Conservation (phyloP, 2,888 invertebrate genomes). For the Eurytoma adleriae region DNA sequence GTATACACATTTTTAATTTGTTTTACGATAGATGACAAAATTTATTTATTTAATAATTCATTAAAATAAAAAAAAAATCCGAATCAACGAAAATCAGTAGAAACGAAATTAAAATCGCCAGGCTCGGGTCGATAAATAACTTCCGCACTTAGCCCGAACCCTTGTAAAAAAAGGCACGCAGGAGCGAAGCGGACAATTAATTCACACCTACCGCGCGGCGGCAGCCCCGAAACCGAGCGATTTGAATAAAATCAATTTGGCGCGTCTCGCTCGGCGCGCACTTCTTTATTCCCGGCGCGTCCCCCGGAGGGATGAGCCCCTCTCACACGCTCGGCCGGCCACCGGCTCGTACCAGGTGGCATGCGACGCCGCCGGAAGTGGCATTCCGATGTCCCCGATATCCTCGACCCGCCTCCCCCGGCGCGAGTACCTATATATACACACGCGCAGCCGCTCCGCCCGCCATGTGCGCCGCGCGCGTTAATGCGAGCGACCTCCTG, state of each 20-base stretch:
- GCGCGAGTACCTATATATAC: neutral
- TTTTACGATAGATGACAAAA: too few species aligned
- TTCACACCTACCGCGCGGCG: slow-evolving; percentile 34
- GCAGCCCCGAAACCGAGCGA: slow-evolving; percentile 16
- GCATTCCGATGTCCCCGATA: slow-evolving; percentile 67
- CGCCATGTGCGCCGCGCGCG: slow-evolving; percentile 40
- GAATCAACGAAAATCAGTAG: too few species aligned
- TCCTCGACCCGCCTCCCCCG: neutral
- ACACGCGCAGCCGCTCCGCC: neutral
- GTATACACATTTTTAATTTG: too few species aligned
- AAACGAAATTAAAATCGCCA: too few species aligned
- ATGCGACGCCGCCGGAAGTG: slow-evolving; percentile 66
- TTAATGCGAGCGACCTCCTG: slow-evolving; percentile 5
- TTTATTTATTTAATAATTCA: too few species aligned
- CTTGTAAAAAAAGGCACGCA: too few species aligned
- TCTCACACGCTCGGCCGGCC: slow-evolving; percentile 42
- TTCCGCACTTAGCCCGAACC: too few species aligned
- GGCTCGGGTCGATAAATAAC: too few species aligned
- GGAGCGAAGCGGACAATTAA: slow-evolving; percentile 12
- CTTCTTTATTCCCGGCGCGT: slow-evolving; percentile 16
- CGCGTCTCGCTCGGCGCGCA: slow-evolving; percentile 1
- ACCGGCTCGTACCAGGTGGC: slow-evolving; percentile 66
- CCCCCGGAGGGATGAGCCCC: slow-evolving; percentile 9
- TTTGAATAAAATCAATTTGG: slow-evolving; percentile 57
- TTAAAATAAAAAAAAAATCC: too few species aligned